phyloP scores from a whole-genome alignment of 2,797 vertebrate species.

The Anisognathus igniventris region DNA sequence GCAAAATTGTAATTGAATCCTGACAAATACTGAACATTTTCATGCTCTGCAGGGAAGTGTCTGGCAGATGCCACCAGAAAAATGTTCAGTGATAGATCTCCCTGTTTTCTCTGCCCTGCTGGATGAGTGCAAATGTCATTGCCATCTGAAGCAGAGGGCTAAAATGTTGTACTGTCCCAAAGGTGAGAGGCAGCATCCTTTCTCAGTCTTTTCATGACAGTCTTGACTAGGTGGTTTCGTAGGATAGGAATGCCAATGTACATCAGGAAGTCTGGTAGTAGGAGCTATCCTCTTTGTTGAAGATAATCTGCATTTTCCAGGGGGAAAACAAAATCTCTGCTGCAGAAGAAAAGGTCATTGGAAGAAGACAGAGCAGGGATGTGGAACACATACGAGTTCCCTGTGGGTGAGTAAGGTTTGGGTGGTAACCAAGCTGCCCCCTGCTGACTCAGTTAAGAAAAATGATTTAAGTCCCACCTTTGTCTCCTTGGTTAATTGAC shows the following conservation, averaged over 20 bases:
- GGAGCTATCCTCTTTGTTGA: background rate
- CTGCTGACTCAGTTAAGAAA: background rate
- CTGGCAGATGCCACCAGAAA: background rate
- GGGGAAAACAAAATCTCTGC: background rate
- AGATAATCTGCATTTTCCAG: background rate
- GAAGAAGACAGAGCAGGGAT: background rate
- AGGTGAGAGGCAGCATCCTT: background rate
- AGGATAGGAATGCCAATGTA: background rate
- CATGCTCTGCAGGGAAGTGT: background rate
- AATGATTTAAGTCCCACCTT: background rate
- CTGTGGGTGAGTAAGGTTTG: background rate
- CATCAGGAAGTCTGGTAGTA: background rate
- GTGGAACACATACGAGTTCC: background rate
- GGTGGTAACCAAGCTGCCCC: background rate
- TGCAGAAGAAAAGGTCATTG: background rate
- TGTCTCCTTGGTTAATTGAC: background rate
- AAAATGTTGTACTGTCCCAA: background rate
- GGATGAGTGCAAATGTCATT: background rate
- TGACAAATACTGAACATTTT: background rate
- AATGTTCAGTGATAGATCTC: background rate
- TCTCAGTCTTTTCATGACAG: background rate
- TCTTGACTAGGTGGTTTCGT: background rate
- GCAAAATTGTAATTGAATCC: background rate
- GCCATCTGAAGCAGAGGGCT: background rate
- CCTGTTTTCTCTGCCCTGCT: background rate